Evolutionary conservation across 1,140 invertebrate genomes (phyloP).

Genomic region (Prorops nasuta): DNA sequence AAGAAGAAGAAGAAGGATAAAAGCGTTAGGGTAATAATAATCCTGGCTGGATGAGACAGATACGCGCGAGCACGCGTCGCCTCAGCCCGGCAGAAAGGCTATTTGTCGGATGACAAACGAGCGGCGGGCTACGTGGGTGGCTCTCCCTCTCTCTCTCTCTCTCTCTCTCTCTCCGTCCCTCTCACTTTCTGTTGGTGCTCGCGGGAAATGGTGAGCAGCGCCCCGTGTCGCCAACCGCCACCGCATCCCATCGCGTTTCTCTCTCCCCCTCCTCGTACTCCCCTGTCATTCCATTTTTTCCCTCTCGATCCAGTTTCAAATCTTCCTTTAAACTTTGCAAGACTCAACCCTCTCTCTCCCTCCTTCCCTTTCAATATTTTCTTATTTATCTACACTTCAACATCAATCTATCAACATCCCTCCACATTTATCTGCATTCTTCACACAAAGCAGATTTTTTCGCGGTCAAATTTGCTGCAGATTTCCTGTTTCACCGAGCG

Average conservation of each 20-base stretch:
- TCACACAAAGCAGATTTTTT: too few species aligned
- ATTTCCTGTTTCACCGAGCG: too few species aligned
- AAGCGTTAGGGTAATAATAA: slow-evolving; percentile 37
- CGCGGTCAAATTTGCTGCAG: too few species aligned
- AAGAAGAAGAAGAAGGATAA: slow-evolving; percentile 9
- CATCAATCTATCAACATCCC: too few species aligned
- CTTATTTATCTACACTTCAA: too few species aligned
- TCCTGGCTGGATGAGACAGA: slow-evolving; percentile 13
- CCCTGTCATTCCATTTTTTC: too few species aligned
- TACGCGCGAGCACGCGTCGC: slow-evolving; percentile 7
- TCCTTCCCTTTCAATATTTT: too few species aligned
- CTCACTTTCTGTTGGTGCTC: slow-evolving; percentile 24
- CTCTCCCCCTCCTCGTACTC: too few species aligned
- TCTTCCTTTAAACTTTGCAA: too few species aligned
- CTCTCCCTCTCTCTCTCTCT: slow-evolving; percentile 21
- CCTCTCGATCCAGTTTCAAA: too few species aligned
- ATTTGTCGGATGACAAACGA: slow-evolving; percentile 58
- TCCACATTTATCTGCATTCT: too few species aligned
- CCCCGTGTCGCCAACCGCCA: slow-evolving; percentile 51
- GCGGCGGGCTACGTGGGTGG: slow-evolving; percentile 55
- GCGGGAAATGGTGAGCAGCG: slow-evolving; percentile 55
- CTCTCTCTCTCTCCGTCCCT: not conserved
- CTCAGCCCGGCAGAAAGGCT: slow-evolving; percentile 34
- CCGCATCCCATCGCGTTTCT: slow-evolving; percentile 16
- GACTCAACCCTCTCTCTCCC: too few species aligned